Conservation (phyloP, 2,797 vertebrate species). For the Bradypodion pumilum region DNA sequence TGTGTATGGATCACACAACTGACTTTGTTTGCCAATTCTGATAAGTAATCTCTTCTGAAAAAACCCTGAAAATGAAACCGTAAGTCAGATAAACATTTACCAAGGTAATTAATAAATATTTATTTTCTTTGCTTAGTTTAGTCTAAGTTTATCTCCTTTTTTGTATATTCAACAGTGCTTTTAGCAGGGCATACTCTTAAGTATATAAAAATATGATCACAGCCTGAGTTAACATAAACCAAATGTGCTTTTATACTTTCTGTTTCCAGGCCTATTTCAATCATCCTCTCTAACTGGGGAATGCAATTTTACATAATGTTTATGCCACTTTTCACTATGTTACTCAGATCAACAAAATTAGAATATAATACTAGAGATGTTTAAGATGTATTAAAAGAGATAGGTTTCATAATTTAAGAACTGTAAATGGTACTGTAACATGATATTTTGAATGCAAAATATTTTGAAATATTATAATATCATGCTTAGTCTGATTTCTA, state of each 20-base stretch:
- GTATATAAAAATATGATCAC: neutral
- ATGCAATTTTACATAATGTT: constrained; percentile 46
- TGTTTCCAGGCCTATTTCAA: neutral
- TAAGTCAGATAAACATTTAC: too few relatives aligned
- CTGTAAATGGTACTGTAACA: constrained; percentile 30
- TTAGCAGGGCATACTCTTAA: neutral
- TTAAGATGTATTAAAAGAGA: constrained; percentile 35
- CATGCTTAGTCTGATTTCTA: too few relatives aligned
- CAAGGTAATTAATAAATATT: neutral
- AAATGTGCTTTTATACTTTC: neutral
- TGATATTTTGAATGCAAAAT: too few relatives aligned
- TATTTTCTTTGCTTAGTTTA: neutral
- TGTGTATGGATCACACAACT: too few relatives aligned
- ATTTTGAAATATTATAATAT: too few relatives aligned
- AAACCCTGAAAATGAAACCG: too few relatives aligned
- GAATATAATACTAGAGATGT: constrained; percentile 36
- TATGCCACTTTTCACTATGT: constrained; percentile 34
- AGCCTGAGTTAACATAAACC: neutral
- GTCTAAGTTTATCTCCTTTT: neutral
- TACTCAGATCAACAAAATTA: constrained; percentile 50
- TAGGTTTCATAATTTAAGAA: constrained; percentile 49
- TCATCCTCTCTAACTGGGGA: neutral
- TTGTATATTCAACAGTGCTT: neutral
- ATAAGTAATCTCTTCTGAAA: too few relatives aligned
- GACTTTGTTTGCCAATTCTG: too few relatives aligned